Percentiles rank a stretch among this genome's conserved stretches.
Evolutionary conservation across 2,113 vertebrate species (phyloP).

Genomic region (Dermatemys mawii): DNA sequence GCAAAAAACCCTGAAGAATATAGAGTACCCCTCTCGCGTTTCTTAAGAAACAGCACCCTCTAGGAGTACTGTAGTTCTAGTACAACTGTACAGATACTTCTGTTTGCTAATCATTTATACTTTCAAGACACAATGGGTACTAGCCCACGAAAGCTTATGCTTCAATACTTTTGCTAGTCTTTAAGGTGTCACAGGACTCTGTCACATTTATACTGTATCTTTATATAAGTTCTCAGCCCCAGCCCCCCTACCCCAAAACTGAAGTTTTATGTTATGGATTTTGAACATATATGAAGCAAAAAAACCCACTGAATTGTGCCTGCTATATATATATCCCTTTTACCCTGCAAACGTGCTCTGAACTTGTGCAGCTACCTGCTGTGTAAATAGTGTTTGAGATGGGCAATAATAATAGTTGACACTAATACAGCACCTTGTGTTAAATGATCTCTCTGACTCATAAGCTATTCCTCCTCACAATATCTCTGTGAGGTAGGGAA

Average conservation of each 20-base stretch:
- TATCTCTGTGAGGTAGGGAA: background rate
- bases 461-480: background rate
- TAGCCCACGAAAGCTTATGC: too few relatives aligned
- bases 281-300: background rate
- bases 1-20: slow-evolving; percentile 21
- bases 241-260: background rate
- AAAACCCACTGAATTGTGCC: fast-evolving
- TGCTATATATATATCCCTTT: too few relatives aligned
- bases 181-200: too few relatives aligned
- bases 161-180: too few relatives aligned
- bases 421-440: background rate
- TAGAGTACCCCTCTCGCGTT: background rate
- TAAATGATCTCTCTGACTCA: background rate
- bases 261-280: background rate
- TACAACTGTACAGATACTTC: background rate
- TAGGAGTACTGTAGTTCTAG: slow-evolving; percentile 4
- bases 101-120: background rate
- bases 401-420: background rate
- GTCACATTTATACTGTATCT: fast-evolving
- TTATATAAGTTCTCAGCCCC: background rate
- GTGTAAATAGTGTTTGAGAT: background rate
- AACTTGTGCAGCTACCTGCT: background rate
- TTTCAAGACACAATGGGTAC: too few relatives aligned
- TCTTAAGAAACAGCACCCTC: slow-evolving; percentile 60
- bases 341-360: background rate